These are phyloP conservation scores for Octopus sinensis DNA, from an alignment of 1,140 invertebrate species.

Conservation along the genomic window DNA sequence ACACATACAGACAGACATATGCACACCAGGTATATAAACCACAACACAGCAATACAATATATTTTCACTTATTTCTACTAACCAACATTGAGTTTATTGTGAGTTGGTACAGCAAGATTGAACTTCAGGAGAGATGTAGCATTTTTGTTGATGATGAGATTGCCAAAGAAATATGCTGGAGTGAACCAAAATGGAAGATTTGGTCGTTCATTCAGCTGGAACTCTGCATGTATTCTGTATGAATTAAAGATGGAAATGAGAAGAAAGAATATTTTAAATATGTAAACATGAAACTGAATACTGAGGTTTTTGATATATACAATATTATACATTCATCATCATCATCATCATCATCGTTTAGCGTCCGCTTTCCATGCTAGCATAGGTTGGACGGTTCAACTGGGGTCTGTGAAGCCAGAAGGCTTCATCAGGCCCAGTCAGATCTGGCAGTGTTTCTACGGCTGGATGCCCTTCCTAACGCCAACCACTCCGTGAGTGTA, in stretches of 20 bases:
- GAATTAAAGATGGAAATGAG: conserved; percentile 16
- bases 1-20: not conserved
- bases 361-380: no score
- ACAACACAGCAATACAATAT: not conserved
- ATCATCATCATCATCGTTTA: no score
- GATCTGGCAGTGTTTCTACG: no score
- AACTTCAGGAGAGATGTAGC: conserved; percentile 45
- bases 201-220: conserved; percentile 58
- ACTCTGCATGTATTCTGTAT: conserved; percentile 58
- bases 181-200: conserved; percentile 58
- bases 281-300: no score
- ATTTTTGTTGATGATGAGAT: conserved; percentile 46
- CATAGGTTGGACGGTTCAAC: no score
- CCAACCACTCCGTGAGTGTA: no score
- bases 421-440: no score
- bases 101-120: conserved; percentile 48
- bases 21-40: not conserved
- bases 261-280: not conserved
- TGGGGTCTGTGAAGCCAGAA: no score
- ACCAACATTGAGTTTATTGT: conserved; percentile 56
- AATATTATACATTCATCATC: no score
- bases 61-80: conserved; percentile 22
- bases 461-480: no score
- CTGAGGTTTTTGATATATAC: no score
- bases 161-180: conserved; percentile 55